These are phyloP conservation scores for Parapsyche elsis DNA, from an alignment of 1,140 invertebrate genomes.

Conservation along the genomic window DNA sequence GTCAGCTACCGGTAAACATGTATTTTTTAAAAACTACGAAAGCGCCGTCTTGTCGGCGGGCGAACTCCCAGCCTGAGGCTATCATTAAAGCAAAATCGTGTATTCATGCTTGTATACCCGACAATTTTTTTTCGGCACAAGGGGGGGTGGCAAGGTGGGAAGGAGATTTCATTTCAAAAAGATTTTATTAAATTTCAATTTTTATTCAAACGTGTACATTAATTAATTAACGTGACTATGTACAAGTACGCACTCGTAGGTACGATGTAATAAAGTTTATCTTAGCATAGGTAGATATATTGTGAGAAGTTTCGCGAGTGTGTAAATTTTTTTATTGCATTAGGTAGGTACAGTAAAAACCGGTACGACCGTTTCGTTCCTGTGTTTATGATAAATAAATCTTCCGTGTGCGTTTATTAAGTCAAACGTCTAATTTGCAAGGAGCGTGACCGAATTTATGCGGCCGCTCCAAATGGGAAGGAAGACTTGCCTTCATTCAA, in stretches of 20 bases:
- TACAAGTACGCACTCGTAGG: no score
- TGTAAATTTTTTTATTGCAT: no score
- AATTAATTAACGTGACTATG: no score
- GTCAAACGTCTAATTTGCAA: slow-evolving; percentile 45
- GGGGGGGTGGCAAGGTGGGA: no score
- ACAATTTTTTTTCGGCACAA: slow-evolving; percentile 2
- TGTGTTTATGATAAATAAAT: not conserved
- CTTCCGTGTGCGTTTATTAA: not conserved
- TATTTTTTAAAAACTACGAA: slow-evolving; percentile 42
- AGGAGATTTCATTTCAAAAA: no score
- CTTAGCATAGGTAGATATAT: no score
- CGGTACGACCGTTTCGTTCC: not conserved
- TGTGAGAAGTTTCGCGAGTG: no score
- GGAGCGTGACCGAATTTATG: slow-evolving; percentile 52
- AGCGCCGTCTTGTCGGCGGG: slow-evolving; percentile 27
- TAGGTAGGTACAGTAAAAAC: no score
- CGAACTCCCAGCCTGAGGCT: not conserved
- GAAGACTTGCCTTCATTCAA: slow-evolving; percentile 32
- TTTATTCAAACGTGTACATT: no score
- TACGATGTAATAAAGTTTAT: no score
- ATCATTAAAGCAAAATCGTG: slow-evolving; percentile 38
- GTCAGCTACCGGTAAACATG: slow-evolving; percentile 41
- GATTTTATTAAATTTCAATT: no score
- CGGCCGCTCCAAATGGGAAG: slow-evolving; percentile 43
- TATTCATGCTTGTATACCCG: slow-evolving; percentile 17